phyloP scores from a whole-genome alignment of 1,140 invertebrate species.

The Drosophila lini region DNA sequence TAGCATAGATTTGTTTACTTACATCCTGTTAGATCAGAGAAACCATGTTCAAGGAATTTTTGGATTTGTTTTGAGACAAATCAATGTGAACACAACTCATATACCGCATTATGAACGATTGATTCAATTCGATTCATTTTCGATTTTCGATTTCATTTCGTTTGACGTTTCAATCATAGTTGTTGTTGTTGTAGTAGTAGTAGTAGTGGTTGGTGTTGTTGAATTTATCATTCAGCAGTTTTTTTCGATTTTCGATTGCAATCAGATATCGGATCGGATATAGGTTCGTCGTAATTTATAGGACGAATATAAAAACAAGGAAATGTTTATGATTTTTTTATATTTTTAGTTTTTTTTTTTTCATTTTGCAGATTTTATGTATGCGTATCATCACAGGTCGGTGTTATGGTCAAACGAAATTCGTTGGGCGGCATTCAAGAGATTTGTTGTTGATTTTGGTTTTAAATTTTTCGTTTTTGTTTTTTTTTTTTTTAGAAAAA shows the following conservation, averaged over 20 bases:
- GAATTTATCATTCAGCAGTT: constrained; percentile 46
- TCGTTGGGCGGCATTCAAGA: constrained; percentile 58
- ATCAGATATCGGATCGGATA: constrained; percentile 47
- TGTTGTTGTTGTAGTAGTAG: constrained; percentile 44
- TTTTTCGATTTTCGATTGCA: constrained; percentile 28
- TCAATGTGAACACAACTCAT: constrained; percentile 59
- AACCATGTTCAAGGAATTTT: constrained; percentile 69
- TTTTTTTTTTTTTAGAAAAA: constrained; percentile 56
- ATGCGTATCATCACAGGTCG: constrained; percentile 47
- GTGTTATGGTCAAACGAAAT: constrained; percentile 37
- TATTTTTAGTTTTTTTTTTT: constrained; percentile 25
- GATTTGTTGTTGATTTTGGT: constrained; percentile 47
- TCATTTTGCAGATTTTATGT: constrained; percentile 33
- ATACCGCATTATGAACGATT: constrained; percentile 49
- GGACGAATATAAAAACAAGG: constrained; percentile 32
- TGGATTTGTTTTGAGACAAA: constrained; percentile 63
- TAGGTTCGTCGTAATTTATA: constrained; percentile 39
- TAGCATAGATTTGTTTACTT: constrained; percentile 68
- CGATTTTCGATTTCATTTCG: constrained; percentile 16
- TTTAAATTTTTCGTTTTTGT: constrained; percentile 24
- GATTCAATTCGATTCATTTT: constrained; percentile 36
- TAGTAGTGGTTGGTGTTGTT: constrained; percentile 44
- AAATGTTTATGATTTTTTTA: constrained; percentile 33
- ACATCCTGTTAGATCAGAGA: constrained; percentile 72
- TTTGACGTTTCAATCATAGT: constrained; percentile 51